Base-by-base conservation (phyloP, 2,888 invertebrate genomes). In the Acrobasis consociella region DNA sequence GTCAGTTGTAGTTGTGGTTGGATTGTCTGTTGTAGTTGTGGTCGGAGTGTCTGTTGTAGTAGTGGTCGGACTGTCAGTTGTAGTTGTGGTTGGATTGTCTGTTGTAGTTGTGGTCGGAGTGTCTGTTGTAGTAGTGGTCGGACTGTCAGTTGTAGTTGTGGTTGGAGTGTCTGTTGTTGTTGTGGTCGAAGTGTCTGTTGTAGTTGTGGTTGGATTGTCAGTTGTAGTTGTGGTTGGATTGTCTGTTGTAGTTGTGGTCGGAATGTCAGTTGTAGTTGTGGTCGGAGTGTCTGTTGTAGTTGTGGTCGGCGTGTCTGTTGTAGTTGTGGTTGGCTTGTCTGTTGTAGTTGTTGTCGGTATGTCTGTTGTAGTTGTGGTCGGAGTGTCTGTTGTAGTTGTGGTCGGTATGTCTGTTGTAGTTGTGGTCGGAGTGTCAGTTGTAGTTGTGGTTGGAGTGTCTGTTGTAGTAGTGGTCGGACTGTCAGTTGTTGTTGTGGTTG, bases 231-330 rank as follows among this genome's bases (percentile, higher is more conserved):
- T 49, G 1, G 63, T 52, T 8, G 58, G 55, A 1, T 62, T 58
- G 2, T 53, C 63, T 5, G 66, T 50, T n/a, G 66, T 66, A n/a
- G 65, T 59, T 3, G 64, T 39, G 9, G 65, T 59, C 0, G 50
- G 50, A 0, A 64, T 52, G 9, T 9, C n/a, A 2, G 52, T 3
- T 17, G 64, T 51, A 2, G 52, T 55, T 16, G 66, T 60, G 1
- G 31, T 49, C 31, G 17, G n/a, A 10, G 38, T 22, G 50, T 65
- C 63, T 3, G 62, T 50, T 0, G 63, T 64, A 0, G 55, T 13
- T 15, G 62, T 60, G 5, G 22, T 3, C 22, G 22, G 2, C 5
- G 22, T 22, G 22, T 2, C 5, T 22, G 22, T 2, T 3, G 22
- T 22, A 5, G 2, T 7, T 9, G 42, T 42, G 2, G 42, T 5